Base-by-base conservation (phyloP, 1,140 invertebrate genomes). In the Eueides isabella region DNA sequence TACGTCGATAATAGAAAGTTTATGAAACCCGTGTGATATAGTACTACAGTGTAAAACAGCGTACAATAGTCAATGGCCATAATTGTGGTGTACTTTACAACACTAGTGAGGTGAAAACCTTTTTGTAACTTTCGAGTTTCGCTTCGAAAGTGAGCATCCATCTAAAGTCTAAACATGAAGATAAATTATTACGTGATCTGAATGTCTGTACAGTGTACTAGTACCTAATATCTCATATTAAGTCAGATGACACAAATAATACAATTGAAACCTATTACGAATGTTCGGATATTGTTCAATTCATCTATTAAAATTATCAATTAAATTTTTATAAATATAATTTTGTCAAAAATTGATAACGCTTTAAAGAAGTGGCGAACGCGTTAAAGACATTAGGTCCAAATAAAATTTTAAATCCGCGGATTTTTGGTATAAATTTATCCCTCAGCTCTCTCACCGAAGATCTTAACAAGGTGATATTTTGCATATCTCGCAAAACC, bases 1-100 rank as follows among this genome's bases (percentile, higher is more conserved):
- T 41, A n/a, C 38, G 38, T 48, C 44, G 7, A 23, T 23, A 48
- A 38, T 73, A 70, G 77, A 79, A 73, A 79, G 72, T 75, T 38
- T 30, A 65, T 55, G 48, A 62, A 67, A 72, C 63, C 7, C 61
- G 73, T 77, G 72, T 75, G 67, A 76, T 77, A 65, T 72, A 29
- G 70, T 62, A 23, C 48, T 26, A 23, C 6, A 70, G 70, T 28
- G 63, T 72, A 29, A 65, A 44, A 66, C 64, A 72, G 44, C 68
- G 64, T 44, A 67, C 33, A 55, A 65, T 55, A 55, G 48, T 23
- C 48, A 55, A 65, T 55, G 26, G 48, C 48, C 48, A 55, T 55
- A 55, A 44, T 33, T 33, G 62, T 16, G 29, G 33, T 38, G 35
- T 44, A 71, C n/a, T n/a, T n/a, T n/a, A n/a, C 72, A 61, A 62